Evolutionary conservation across 2,113 vertebrate genomes (phyloP).

Genomic region (Myrmecophaga tridactyla): DNA sequence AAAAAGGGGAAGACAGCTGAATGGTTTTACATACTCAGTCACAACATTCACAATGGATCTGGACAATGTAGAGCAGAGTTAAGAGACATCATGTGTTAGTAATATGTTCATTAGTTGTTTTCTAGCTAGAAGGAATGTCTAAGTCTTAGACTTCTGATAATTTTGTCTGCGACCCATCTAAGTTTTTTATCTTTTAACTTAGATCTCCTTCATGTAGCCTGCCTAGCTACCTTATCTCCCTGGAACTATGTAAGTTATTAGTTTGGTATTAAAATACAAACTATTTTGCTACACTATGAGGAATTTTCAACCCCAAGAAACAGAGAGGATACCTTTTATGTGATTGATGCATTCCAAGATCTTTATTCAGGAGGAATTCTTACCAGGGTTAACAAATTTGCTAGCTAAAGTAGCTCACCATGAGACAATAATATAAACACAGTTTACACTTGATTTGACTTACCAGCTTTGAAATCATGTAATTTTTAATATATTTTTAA

Average conservation of each 20-base stretch:
- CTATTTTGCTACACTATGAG: background rate
- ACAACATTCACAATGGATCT: background rate
- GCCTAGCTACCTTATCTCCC: background rate
- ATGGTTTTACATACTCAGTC: background rate
- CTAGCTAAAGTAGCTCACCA: background rate
- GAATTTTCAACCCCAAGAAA: conserved; percentile 11
- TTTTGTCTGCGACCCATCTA: background rate
- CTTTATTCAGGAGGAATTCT: background rate
- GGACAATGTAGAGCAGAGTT: background rate
- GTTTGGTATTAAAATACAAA: conserved; percentile 31
- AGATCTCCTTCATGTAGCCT: background rate
- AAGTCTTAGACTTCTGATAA: background rate
- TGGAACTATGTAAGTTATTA: background rate
- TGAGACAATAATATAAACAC: background rate
- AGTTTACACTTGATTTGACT: background rate
- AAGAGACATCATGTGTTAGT: background rate
- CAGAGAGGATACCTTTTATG: background rate
- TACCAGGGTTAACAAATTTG: background rate
- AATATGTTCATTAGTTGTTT: background rate
- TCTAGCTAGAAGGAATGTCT: background rate
- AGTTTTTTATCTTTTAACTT: conserved; percentile 8
- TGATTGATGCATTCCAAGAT: background rate
- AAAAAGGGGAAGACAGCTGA: background rate
- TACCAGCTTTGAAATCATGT: conserved; percentile 3
- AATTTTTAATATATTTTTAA: conserved; percentile 11